Conservation (phyloP, 1,140 invertebrate species). For the Nymphalis io region DNA sequence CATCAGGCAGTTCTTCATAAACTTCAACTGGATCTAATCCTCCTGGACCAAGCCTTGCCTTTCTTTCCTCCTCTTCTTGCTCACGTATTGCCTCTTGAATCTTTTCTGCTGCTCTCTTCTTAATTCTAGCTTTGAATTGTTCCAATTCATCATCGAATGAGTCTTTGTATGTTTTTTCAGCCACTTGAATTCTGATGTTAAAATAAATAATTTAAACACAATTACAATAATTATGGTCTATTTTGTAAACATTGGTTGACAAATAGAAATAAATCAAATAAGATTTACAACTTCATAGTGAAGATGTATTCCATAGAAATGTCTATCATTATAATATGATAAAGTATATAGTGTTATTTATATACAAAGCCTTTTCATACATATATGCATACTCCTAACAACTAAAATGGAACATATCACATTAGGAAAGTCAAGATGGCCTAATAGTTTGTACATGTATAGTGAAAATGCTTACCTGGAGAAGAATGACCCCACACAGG, state of each 20-base stretch:
- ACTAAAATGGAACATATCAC: no score
- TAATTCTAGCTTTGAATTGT: slow-evolving; percentile 94
- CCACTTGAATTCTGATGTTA: slow-evolving; percentile 90
- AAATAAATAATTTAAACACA: slow-evolving; percentile 9
- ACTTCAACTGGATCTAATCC: slow-evolving; percentile 99
- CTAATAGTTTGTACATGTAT: no score
- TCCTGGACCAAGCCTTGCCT: slow-evolving; percentile 95
- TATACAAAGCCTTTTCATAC: no score
- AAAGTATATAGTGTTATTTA: no score
- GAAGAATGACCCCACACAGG: slow-evolving; percentile 97
- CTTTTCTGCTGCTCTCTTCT: slow-evolving; percentile 93
- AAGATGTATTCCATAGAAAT: no score
- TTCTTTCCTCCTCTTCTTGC: slow-evolving; percentile 92
- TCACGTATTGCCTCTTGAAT: slow-evolving; percentile 91
- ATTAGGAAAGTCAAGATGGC: no score
- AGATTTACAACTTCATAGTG: no score
- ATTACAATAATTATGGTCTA: neutral
- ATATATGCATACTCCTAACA: no score
- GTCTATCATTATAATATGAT: no score
- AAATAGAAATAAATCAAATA: no score
- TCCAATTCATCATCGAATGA: slow-evolving; percentile 97
- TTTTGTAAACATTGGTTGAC: no score
- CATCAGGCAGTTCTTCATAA: slow-evolving; percentile 95
- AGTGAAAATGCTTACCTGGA: slow-evolving; percentile 82
- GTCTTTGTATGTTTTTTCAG: slow-evolving; percentile 94